Percentiles rank a stretch among this genome's conserved stretches.
These are phyloP conservation scores for Lycodopsis pacificus DNA, from an alignment of 2,797 vertebrate genomes.

Conservation along the genomic window DNA sequence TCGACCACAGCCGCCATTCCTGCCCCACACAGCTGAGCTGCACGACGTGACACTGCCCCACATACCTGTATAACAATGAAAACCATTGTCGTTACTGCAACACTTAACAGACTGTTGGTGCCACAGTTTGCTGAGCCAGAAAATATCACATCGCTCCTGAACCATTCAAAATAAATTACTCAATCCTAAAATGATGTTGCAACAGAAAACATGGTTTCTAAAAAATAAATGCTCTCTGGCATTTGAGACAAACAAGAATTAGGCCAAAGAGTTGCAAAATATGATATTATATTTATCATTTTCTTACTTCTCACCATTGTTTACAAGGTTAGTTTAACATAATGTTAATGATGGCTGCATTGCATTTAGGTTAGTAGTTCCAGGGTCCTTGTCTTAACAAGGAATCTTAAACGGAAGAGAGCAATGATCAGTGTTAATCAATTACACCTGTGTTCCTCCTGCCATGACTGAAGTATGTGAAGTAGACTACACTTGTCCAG, in stretches of 20 bases:
- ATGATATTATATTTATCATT: not conserved
- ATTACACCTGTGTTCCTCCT: not conserved
- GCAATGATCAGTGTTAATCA: not conserved
- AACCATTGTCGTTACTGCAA: slow-evolving; percentile 32
- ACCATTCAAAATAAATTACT: slow-evolving; percentile 6
- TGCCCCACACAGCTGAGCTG: slow-evolving; percentile 94
- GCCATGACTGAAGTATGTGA: not conserved
- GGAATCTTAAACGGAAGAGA: not conserved
- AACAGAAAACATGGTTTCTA: slow-evolving; percentile 26
- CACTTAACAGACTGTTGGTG: slow-evolving; percentile 25
- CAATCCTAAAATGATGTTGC: slow-evolving; percentile 35
- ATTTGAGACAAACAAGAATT: not conserved
- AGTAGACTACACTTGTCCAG: not conserved
- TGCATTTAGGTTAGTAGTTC: not conserved
- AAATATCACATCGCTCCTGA: slow-evolving; percentile 15
- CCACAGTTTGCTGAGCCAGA: slow-evolving; percentile 21
- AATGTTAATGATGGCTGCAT: not conserved
- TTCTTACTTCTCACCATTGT: not conserved
- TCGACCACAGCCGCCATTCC: slow-evolving; percentile 98
- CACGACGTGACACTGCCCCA: slow-evolving; percentile 89
- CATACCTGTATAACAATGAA: slow-evolving; percentile 83
- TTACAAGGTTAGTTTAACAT: slow-evolving; percentile 3
- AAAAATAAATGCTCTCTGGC: not conserved
- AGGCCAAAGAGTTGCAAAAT: not conserved
- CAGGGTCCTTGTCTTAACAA: not conserved